Conservation (phyloP, 2,888 invertebrate species). For the Tigriopus californicus region DNA sequence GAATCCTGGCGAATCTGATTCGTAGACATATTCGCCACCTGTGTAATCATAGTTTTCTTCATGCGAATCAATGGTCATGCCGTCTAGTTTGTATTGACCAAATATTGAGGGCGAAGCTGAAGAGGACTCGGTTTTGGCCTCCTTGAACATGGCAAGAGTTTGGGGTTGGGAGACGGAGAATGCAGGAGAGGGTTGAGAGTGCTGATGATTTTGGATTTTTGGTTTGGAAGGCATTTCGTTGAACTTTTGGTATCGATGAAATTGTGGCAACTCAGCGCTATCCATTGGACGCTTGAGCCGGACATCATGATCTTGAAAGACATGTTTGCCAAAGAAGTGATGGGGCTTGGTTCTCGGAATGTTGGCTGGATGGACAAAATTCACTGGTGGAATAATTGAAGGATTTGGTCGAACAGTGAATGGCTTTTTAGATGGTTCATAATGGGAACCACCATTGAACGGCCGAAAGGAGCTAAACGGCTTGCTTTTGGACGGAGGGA, state of each 20-base stretch:
- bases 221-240: not conserved
- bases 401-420: constrained; percentile 7
- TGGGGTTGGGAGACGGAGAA: too few relatives aligned
- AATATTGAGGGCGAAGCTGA: too few relatives aligned
- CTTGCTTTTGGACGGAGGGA: too few relatives aligned
- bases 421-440: not conserved
- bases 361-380: not conserved
- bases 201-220: not conserved
- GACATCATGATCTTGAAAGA: too few relatives aligned
- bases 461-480: too few relatives aligned
- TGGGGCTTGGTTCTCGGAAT: not conserved
- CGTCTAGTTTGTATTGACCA: too few relatives aligned
- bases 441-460: not conserved
- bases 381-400: not conserved
- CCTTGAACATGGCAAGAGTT: too few relatives aligned
- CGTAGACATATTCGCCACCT: not conserved
- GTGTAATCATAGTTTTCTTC: not conserved
- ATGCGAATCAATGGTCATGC: not conserved
- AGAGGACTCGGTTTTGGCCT: too few relatives aligned
- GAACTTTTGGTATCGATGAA: too few relatives aligned
- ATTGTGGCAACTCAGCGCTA: too few relatives aligned
- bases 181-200: not conserved
- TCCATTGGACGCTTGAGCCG: too few relatives aligned
- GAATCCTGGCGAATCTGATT: not conserved
- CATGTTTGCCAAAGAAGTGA: too few relatives aligned